These are phyloP conservation scores for Orcinus orca DNA, from an alignment of 2,113 vertebrate species.

Conservation along the genomic window DNA sequence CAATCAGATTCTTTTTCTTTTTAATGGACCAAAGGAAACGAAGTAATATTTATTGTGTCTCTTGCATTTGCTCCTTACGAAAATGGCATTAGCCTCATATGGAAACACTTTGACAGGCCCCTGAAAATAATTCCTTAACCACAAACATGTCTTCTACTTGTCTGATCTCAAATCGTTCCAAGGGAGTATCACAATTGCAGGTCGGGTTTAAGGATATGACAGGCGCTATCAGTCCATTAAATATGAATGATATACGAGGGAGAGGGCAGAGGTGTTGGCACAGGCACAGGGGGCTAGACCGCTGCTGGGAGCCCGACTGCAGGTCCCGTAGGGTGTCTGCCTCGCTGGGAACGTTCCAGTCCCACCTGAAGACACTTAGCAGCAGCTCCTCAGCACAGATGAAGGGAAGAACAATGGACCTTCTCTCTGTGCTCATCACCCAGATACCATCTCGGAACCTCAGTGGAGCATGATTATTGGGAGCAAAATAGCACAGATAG, in stretches of 20 bases:
- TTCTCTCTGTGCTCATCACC: slow-evolving; percentile 83
- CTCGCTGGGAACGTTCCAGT: slow-evolving; percentile 74
- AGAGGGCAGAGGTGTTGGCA: slow-evolving; percentile 21
- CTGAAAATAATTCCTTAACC: slow-evolving; percentile 69
- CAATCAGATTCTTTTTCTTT: slow-evolving; percentile 2
- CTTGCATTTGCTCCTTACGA: slow-evolving; percentile 35
- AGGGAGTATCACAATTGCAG: slow-evolving; percentile 56
- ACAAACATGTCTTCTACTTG: slow-evolving; percentile 70
- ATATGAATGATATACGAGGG: slow-evolving; percentile 55
- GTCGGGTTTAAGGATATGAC: slow-evolving; percentile 55
- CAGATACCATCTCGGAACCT: slow-evolving; percentile 78
- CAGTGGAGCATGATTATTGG: slow-evolving; percentile 80
- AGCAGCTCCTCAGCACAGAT: slow-evolving; percentile 62
- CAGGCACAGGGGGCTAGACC: not conserved
- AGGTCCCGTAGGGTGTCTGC: not conserved
- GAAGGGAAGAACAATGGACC: slow-evolving; percentile 79
- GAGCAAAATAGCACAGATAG: slow-evolving; percentile 83
- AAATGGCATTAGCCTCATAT: slow-evolving; percentile 65
- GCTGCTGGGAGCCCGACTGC: not conserved
- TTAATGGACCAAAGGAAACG: slow-evolving; percentile 53
- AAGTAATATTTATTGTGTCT: slow-evolving; percentile 66
- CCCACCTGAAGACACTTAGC: slow-evolving; percentile 71
- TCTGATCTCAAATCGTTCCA: slow-evolving; percentile 72
- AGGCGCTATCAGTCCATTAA: slow-evolving; percentile 58
- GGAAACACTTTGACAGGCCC: slow-evolving; percentile 68